These are phyloP conservation scores for Proales similis DNA, from an alignment of 1,140 invertebrate genomes.

Conservation along the genomic window DNA sequence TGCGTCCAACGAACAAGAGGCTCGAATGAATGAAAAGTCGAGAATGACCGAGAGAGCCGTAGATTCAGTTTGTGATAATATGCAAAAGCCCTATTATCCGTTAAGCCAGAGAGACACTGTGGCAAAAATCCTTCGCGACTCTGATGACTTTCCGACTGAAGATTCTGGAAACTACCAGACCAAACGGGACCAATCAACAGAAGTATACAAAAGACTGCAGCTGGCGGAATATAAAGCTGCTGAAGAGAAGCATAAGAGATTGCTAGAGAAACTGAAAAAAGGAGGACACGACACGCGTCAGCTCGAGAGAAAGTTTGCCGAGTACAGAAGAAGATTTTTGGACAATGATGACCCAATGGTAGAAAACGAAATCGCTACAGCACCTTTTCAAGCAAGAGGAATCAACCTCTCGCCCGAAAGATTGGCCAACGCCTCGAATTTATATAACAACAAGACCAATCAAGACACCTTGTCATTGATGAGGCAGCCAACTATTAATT, in stretches of 20 bases:
- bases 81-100: constrained; percentile 5
- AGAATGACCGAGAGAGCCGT: constrained; percentile 42
- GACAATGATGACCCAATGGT: no score
- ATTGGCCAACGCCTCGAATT: no score
- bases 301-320: constrained; percentile 45
- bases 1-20: constrained; percentile 45
- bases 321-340: no score
- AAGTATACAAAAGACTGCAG: constrained; percentile 48
- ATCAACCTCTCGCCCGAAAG: no score
- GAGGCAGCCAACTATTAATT: background rate
- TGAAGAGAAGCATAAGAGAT: constrained; percentile 45
- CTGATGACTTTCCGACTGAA: background rate
- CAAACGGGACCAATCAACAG: constrained; percentile 39
- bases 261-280: constrained; percentile 46
- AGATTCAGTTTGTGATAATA: constrained; percentile 42
- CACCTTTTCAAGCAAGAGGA: no score
- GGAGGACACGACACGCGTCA: constrained; percentile 48
- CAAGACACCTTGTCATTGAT: constrained; percentile 6
- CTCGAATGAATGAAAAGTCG: constrained; percentile 42
- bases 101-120: no score
- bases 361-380: no score
- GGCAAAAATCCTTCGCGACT: constrained; percentile 13
- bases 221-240: constrained; percentile 46
- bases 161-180: background rate
- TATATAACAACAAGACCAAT: no score